phyloP scores from a whole-genome alignment of 2,888 invertebrate genomes.

The Meliscaeva auricollis region DNA sequence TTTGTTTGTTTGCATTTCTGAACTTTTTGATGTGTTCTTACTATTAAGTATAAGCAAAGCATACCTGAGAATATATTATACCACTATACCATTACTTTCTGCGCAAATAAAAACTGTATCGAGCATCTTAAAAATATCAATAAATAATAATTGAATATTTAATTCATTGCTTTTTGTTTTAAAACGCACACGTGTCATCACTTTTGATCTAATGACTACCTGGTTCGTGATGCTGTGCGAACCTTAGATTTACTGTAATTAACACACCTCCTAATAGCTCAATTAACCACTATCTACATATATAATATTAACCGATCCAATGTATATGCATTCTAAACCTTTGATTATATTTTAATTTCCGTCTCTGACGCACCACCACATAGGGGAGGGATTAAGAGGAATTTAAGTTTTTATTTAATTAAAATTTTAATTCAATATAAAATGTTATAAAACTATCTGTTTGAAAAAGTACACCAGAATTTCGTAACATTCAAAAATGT shows the following conservation, averaged over 20 bases:
- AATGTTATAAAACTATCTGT: not conserved
- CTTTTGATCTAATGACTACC: not conserved
- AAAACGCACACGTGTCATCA: not conserved
- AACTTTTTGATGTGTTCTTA: too few relatives aligned
- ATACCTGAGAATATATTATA: too few relatives aligned
- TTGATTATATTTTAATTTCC: not conserved
- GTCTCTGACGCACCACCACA: not conserved
- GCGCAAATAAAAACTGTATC: too few relatives aligned
- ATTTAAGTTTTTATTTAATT: not conserved
- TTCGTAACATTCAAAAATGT: not conserved
- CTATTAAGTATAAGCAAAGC: too few relatives aligned
- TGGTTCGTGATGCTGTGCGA: not conserved
- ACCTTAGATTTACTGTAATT: not conserved
- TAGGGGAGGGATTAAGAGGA: too few relatives aligned
- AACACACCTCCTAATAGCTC: not conserved
- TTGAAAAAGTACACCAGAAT: not conserved
- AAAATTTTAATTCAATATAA: not conserved
- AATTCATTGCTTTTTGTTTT: too few relatives aligned
- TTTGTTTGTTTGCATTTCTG: too few relatives aligned
- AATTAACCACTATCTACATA: not conserved
- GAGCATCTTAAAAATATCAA: too few relatives aligned
- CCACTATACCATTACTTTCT: too few relatives aligned
- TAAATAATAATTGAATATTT: too few relatives aligned
- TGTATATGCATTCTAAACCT: not conserved
- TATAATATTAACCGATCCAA: not conserved